Evolutionary conservation across 2,888 invertebrate genomes (phyloP).

Genomic region (Lepidochrysops patricia): DNA sequence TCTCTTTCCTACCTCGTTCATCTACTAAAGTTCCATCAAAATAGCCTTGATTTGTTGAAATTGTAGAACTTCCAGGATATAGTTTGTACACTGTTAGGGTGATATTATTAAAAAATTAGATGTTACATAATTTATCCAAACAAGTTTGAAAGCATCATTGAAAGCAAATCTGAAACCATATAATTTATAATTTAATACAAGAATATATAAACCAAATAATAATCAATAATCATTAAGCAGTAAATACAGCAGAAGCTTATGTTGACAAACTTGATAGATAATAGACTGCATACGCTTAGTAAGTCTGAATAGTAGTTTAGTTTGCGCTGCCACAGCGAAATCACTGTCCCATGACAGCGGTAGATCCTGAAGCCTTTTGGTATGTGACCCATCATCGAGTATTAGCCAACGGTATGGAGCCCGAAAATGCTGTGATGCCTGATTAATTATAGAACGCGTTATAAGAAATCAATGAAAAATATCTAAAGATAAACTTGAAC

Average conservation of each 20-base stretch:
- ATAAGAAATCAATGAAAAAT: background rate
- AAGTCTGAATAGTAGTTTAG: constrained; percentile 27
- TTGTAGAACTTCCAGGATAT: constrained; percentile 30
- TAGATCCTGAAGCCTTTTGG: constrained; percentile 26
- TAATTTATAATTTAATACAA: too few relatives aligned
- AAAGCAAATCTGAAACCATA: too few relatives aligned
- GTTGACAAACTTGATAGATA: too few relatives aligned
- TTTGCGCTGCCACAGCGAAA: constrained; percentile 39
- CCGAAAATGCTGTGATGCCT: constrained; percentile 39
- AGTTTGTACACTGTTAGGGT: constrained; percentile 43
- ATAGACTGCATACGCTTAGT: constrained; percentile 41
- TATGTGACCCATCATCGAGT: constrained; percentile 24
- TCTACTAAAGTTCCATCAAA: too few relatives aligned
- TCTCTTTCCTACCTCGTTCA: too few relatives aligned
- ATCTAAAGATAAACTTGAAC: too few relatives aligned
- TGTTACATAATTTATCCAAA: too few relatives aligned
- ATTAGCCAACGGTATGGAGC: constrained; percentile 51
- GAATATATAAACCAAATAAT: too few relatives aligned
- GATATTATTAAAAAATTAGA: background rate
- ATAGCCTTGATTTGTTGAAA: constrained; percentile 27
- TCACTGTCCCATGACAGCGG: constrained; percentile 43
- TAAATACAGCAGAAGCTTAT: too few relatives aligned
- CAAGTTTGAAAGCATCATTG: too few relatives aligned
- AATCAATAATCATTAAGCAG: too few relatives aligned
- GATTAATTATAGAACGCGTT: constrained; percentile 12